Conservation (phyloP, 1,140 invertebrate genomes). For the Oncopodura yosiiana region DNA sequence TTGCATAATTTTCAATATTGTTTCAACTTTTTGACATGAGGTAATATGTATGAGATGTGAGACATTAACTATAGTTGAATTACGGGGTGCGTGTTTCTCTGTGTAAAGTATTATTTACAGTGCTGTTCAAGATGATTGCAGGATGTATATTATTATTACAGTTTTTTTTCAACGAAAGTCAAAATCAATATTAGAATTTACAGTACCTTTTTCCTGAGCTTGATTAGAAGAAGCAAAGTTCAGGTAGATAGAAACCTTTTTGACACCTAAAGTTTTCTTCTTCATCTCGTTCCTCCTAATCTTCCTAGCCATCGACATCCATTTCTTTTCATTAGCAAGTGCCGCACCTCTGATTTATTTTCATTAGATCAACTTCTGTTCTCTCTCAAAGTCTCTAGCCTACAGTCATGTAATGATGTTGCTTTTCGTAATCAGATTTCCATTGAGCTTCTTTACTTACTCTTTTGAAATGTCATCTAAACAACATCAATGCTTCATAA, state of each 20-base stretch:
- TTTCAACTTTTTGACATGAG: no score
- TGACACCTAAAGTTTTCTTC: slow-evolving; percentile 20
- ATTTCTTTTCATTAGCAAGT: slow-evolving; percentile 29
- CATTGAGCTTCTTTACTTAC: neutral
- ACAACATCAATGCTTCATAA: neutral
- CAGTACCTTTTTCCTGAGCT: no score
- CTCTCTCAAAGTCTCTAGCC: neutral
- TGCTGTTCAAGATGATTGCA: no score
- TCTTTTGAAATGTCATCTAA: neutral
- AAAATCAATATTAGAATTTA: no score
- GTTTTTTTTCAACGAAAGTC: no score
- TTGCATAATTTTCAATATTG: no score
- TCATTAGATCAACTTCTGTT: slow-evolving; percentile 29
- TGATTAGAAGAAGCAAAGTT: neutral
- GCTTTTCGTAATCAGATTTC: neutral
- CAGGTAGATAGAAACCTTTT: slow-evolving; percentile 6
- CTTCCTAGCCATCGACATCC: slow-evolving; percentile 17
- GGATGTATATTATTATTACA: no score
- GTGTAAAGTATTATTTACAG: no score
- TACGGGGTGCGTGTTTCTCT: no score
- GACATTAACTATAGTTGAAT: no score
- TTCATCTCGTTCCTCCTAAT: no score
- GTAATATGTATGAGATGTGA: no score
- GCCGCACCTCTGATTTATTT: slow-evolving; percentile 30
- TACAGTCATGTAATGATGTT: neutral